Conservation (phyloP, 2,113 vertebrate species). For the human region GRCh38 chr13:112780001-112780500, state of each 20-base stretch:
- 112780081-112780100: not conserved
- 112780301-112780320: not conserved
- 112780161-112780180: not conserved
- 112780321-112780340: not conserved
- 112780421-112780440: not conserved
- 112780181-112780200: not conserved
- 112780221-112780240: not conserved
- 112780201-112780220: not conserved
- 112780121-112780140: not conserved
- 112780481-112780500: not conserved
- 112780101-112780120: not conserved
- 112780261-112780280: not conserved
- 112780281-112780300: fast-evolving
- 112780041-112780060: not conserved
- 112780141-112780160: not conserved
- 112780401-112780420: not conserved
- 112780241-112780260: not conserved
- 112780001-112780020: not conserved
- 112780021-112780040: too few relatives aligned
- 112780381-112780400: not conserved
- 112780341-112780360: not conserved
- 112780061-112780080: not conserved
- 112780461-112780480: not conserved
- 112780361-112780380: too few relatives aligned
- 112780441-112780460: not conserved